phyloP scores from a whole-genome alignment of 2,888 invertebrate genomes.

The Oasisia sp. region DNA sequence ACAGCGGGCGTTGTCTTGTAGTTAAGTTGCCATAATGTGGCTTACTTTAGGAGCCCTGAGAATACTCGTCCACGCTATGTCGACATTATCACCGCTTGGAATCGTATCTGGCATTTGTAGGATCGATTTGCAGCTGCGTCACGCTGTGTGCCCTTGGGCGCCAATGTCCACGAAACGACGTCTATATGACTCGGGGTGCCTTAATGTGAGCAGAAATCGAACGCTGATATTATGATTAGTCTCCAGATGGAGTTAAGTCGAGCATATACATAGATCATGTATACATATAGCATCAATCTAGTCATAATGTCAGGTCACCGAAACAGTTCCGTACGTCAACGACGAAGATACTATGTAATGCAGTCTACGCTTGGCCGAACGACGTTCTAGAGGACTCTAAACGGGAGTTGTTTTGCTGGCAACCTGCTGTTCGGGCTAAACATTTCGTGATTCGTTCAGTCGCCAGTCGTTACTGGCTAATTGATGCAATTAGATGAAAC shows the following conservation, averaged over 20 bases:
- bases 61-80: background rate
- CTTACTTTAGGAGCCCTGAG: background rate
- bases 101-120: background rate
- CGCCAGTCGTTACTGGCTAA: background rate
- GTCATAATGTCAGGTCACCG: background rate
- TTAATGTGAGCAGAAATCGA: background rate
- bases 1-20: background rate
- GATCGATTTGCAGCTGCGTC: background rate
- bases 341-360: background rate
- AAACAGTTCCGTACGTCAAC: background rate
- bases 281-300: background rate
- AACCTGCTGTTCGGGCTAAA: background rate
- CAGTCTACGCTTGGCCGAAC: background rate
- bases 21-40: background rate
- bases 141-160: background rate
- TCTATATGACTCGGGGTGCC: background rate
- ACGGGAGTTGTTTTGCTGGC: background rate
- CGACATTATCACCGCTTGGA: background rate
- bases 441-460: background rate
- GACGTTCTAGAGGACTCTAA: background rate
- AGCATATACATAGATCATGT: background rate
- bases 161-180: background rate
- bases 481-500: background rate
- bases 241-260: background rate
- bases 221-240: background rate